phyloP scores from a whole-genome alignment of 1,140 invertebrate species.

The Macrotrachela quadricornifera region DNA sequence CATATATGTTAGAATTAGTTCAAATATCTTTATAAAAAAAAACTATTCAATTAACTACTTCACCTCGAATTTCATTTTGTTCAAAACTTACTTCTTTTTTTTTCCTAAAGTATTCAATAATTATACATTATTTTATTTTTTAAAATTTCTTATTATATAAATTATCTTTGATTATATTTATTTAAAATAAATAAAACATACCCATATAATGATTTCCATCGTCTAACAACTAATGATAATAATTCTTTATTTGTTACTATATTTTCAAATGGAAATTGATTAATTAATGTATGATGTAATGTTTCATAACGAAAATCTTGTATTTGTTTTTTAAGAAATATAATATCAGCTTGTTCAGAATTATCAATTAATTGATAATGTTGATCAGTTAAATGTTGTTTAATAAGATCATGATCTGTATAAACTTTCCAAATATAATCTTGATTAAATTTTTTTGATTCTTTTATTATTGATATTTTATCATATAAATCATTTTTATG shows the following conservation, averaged over 20 bases:
- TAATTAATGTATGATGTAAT: constrained; percentile 44
- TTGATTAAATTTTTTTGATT: neutral
- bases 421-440: constrained; percentile 43
- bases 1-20: too few species aligned
- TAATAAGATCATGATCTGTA: constrained; percentile 49
- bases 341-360: constrained; percentile 50
- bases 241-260: constrained; percentile 70
- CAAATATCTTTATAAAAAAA: too few species aligned
- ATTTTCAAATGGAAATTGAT: constrained; percentile 76
- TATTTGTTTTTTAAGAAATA: constrained; percentile 57
- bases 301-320: constrained; percentile 45
- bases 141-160: too few species aligned
- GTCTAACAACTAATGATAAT: constrained; percentile 45
- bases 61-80: too few species aligned
- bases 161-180: too few species aligned
- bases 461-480: too few species aligned
- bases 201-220: constrained; percentile 10
- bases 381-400: constrained; percentile 44
- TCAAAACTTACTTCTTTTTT: too few species aligned
- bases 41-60: too few species aligned
- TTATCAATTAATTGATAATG: constrained; percentile 50
- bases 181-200: too few species aligned
- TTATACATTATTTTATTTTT: too few species aligned
- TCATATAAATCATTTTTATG: too few species aligned
- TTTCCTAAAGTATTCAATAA: too few species aligned